Evolutionary conservation across 2,113 vertebrate genomes (phyloP).

Genomic region (Pongo abelii): DNA sequence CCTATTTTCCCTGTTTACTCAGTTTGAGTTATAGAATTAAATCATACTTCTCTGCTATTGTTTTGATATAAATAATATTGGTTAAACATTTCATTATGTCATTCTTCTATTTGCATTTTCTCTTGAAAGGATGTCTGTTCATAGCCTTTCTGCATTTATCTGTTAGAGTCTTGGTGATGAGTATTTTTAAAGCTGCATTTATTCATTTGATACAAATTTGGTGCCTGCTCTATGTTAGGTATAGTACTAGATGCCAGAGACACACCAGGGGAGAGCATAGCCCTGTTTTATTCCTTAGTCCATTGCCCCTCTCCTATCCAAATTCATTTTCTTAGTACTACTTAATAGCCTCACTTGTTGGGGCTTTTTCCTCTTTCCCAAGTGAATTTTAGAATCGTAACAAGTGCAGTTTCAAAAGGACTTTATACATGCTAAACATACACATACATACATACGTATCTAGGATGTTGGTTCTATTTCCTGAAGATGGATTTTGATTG

Average conservation of each 20-base stretch:
- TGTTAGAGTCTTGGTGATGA: not conserved
- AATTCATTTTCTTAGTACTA: not conserved
- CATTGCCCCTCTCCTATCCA: fast-evolving
- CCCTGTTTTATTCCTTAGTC: not conserved
- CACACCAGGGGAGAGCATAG: not conserved
- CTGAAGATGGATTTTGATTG: not conserved
- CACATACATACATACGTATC: too few relatives aligned
- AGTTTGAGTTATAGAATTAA: not conserved
- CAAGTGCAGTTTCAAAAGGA: not conserved
- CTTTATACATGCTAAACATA: not conserved
- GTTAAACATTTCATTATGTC: not conserved
- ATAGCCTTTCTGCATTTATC: not conserved
- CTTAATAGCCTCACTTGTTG: not conserved
- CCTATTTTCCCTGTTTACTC: not conserved
- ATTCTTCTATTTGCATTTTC: not conserved
- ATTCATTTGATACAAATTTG: not conserved
- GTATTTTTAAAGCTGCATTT: not conserved
- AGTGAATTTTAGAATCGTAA: not conserved
- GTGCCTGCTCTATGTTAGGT: too few relatives aligned
- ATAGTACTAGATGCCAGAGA: not conserved
- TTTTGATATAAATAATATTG: not conserved
- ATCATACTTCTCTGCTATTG: not conserved
- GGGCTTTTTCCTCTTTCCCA: not conserved
- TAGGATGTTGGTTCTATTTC: not conserved
- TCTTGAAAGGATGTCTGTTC: not conserved